Conservation (phyloP, 2,888 invertebrate genomes). For the Scaptomyza tumidula region DNA sequence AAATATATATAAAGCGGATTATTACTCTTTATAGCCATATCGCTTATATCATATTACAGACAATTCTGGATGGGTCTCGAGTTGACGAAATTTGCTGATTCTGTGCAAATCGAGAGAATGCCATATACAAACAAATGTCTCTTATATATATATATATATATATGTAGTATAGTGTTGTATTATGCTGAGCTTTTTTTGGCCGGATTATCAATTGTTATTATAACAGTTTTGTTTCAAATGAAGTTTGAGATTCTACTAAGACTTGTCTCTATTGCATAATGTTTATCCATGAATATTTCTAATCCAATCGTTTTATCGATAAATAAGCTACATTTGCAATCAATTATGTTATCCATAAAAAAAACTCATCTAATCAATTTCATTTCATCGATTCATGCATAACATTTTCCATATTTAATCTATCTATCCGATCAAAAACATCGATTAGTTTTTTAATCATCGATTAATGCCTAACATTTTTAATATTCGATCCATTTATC, state of each 20-base stretch:
- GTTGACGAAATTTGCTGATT: slow-evolving; percentile 61
- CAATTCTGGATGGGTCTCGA: slow-evolving; percentile 40
- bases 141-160: not conserved
- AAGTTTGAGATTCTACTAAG: not conserved
- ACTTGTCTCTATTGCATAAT: not conserved
- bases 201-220: not conserved
- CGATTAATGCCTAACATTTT: too few relatives aligned
- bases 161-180: too few relatives aligned
- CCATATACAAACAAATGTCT: not conserved
- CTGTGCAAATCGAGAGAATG: slow-evolving; percentile 55
- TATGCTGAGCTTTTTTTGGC: slow-evolving; percentile 6
- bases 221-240: not conserved
- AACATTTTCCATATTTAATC: too few relatives aligned
- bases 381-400: too few relatives aligned
- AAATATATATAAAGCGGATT: slow-evolving; percentile 24
- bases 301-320: not conserved
- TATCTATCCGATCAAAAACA: too few relatives aligned
- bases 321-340: not conserved
- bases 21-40: slow-evolving; percentile 33
- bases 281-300: not conserved
- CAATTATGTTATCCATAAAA: too few relatives aligned
- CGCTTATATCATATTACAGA: slow-evolving; percentile 61
- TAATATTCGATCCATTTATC: too few relatives aligned
- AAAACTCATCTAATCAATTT: too few relatives aligned
- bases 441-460: not conserved